Percentiles rank a stretch among this genome's conserved stretches.
Evolutionary conservation across 2,888 invertebrate species (phyloP).

Genomic region (Metalampra italica): DNA sequence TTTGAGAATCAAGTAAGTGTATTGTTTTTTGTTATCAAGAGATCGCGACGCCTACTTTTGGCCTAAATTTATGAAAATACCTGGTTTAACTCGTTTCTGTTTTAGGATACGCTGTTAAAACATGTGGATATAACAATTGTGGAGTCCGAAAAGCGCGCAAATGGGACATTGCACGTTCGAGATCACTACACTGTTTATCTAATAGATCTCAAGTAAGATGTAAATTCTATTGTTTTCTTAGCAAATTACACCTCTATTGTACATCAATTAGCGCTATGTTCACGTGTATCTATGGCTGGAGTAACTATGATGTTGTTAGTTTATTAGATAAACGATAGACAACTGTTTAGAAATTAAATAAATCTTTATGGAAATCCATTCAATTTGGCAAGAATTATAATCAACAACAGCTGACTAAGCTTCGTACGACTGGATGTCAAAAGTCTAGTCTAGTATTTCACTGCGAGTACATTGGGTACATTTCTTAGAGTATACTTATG

Average conservation of each 20-base stretch:
- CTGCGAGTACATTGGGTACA: no score
- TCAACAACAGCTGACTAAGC: no score
- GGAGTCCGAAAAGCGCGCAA: constrained; percentile 87
- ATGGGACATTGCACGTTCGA: constrained; percentile 84
- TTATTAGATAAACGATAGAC: neutral
- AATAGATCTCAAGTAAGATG: constrained; percentile 85
- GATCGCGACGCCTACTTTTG: constrained; percentile 51
- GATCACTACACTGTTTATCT: constrained; percentile 89
- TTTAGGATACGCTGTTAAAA: constrained; percentile 82
- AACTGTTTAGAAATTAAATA: neutral
- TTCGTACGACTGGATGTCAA: no score
- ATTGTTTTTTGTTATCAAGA: constrained; percentile 18
- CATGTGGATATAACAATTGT: constrained; percentile 86
- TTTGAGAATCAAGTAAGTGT: constrained; percentile 57
- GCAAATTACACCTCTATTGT: constrained; percentile 31
- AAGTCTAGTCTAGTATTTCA: no score
- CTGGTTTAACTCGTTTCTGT: constrained; percentile 25
- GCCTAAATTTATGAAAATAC: constrained; percentile 13
- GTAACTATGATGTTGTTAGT: no score
- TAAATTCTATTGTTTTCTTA: constrained; percentile 38
- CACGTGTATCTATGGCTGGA: constrained; percentile 5
- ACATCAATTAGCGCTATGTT: constrained; percentile 28
- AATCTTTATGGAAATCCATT: neutral
- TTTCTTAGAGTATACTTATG: no score
- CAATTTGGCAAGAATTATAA: no score